Evolutionary conservation across 2,113 vertebrate species (phyloP), one percentile per base, ranked within the genome.

Genomic region (Siniperca knerii): DNA sequence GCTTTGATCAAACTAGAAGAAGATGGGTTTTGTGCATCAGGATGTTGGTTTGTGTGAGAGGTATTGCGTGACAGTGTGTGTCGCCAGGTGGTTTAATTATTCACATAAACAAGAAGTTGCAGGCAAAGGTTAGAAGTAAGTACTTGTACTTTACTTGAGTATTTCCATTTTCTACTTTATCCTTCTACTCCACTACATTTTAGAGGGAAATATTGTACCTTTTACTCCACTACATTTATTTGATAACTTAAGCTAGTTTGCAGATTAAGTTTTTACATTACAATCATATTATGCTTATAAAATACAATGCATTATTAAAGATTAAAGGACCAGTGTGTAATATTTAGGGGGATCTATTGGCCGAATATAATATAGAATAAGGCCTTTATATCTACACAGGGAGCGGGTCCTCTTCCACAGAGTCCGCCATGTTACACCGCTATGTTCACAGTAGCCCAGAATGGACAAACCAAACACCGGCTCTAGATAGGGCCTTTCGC

Each of bases 1-100:
- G 21, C 35, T 66, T 66, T 64, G 65, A 79, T 80, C 71, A 83
- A 80, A 82, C 46, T 1, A 55, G 46, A n/a, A 46, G 62, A 55
- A 65, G 66, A 70, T 75, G 77, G 48, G 55, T 58, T 69, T 62
- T 21, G 44, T 33, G 7, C 10, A 33, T 44, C 33, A 35, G 67
- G 73, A 84, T 69, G 65, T 54, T 44, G 42, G 65, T 62, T 16
- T 66, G 67, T 77, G 50, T 66, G 73, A 52, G 20, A 6, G 44
- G 57, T 20, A 3, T 42, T 52, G 54, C 20, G 35, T 76, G 81
- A 50, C 57, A 10, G 46, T 48, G 62, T 33, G 33, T 61, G 55
- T 52, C 23, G 11, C 44, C 70, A 74, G 75, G 40, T 65, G 83
- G 25, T 71, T 67, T 52, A 75, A 62, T 23, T 57, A 25, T 48